A percentile compares a stretch with the other conserved stretches of the same genome.
Evolutionary conservation across 2,888 invertebrate genomes (phyloP).

Genomic region (Heliconius charithonia): DNA sequence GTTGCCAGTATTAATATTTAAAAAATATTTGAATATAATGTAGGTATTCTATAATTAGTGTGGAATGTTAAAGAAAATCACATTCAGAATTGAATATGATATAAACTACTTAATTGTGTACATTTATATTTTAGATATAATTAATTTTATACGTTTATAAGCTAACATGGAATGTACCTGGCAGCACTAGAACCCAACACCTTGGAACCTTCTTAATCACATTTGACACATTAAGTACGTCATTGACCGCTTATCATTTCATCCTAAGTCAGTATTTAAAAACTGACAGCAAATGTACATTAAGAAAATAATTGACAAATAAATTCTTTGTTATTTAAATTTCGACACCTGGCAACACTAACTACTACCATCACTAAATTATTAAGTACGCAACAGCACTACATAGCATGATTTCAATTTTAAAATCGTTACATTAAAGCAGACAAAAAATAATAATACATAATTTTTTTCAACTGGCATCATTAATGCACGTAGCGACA

Average conservation of each 20-base stretch:
- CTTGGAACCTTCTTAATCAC: conserved; percentile 18
- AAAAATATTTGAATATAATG: neutral
- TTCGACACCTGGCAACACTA: neutral
- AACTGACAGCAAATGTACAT: neutral
- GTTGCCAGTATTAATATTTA: conserved; percentile 15
- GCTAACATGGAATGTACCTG: conserved; percentile 19
- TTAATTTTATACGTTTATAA: neutral
- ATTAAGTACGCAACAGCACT: conserved; percentile 11
- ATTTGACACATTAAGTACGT: conserved; percentile 26
- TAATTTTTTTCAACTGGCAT: neutral
- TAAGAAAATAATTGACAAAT: conserved; percentile 5
- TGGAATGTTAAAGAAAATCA: neutral
- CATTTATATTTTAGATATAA: neutral
- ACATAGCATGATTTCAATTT: conserved; percentile 2
- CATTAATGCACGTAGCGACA: neutral
- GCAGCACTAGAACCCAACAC: conserved; percentile 13
- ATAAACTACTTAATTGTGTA: neutral
- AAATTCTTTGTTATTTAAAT: neutral
- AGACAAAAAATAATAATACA: neutral
- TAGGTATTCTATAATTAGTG: too few relatives aligned
- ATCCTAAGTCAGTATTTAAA: neutral
- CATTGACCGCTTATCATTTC: neutral
- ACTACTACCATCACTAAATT: neutral
- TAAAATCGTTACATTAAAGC: neutral
- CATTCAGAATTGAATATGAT: neutral